Percentiles rank a stretch among this genome's conserved stretches.
These are phyloP conservation scores for Pseudochirops corinnae DNA, from an alignment of 2,797 vertebrate species.

Conservation along the genomic window DNA sequence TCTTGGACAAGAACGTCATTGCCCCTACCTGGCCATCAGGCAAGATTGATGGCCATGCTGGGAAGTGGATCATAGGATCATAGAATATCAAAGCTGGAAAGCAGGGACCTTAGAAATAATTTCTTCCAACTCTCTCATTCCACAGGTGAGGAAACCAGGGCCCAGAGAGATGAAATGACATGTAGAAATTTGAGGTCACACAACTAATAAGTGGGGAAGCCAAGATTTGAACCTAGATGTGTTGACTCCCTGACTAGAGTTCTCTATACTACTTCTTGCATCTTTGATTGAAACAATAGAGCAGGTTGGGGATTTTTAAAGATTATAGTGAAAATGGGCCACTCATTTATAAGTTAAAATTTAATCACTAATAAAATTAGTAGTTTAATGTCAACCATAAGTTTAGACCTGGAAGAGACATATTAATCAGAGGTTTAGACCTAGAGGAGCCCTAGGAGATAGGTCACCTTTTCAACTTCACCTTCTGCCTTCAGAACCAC, in stretches of 20 bases:
- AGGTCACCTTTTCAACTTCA: background rate
- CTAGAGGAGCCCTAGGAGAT: background rate
- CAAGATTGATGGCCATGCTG: accelerated
- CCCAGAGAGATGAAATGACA: background rate
- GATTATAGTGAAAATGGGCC: background rate
- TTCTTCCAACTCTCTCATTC: background rate
- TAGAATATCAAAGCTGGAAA: background rate
- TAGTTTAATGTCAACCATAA: background rate
- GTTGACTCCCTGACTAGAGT: background rate
- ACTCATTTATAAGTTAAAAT: background rate
- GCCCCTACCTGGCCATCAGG: background rate
- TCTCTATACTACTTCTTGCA: background rate
- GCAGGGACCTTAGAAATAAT: background rate
- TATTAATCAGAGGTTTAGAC: background rate
- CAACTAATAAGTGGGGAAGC: background rate
- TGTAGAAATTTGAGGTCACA: background rate
- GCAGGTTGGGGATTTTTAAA: background rate
- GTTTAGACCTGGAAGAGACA: background rate
- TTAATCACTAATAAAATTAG: background rate
- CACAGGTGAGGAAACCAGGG: background rate
- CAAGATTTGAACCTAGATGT: background rate
- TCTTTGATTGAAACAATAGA: background rate
- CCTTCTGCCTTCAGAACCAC: background rate
- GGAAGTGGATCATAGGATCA: background rate
- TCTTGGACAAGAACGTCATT: background rate